A percentile compares a stretch with the other conserved stretches of the same genome.
Evolutionary conservation across 2,797 vertebrate species (phyloP).

Genomic region (Rachycentron canadum): DNA sequence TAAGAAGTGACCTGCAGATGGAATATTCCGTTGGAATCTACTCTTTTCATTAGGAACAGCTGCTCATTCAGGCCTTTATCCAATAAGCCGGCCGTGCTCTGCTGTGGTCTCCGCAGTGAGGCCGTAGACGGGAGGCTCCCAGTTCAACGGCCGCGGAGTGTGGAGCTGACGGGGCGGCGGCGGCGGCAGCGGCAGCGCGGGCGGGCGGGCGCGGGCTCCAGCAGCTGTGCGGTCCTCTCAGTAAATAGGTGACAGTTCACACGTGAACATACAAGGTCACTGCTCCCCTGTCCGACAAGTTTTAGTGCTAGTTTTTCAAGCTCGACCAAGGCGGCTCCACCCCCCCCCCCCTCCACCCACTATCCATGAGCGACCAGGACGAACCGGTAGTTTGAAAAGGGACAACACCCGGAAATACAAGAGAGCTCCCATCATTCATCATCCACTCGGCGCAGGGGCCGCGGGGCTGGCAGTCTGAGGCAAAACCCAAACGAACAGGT

Average conservation of each 20-base stretch:
- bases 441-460: not conserved
- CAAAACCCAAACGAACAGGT: not conserved
- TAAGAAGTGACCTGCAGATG: too few species aligned
- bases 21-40: too few species aligned
- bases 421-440: not conserved
- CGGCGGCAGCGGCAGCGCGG: too few species aligned
- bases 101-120: too few species aligned
- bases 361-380: accelerated
- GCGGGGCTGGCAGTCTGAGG: not conserved
- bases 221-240: not conserved
- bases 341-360: too few species aligned
- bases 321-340: not conserved
- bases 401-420: conserved; percentile 31
- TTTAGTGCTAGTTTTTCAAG: conserved; percentile 54
- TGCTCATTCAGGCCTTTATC: too few species aligned
- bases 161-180: too few species aligned
- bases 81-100: too few species aligned
- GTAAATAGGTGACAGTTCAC: not conserved
- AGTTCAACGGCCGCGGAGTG: too few species aligned
- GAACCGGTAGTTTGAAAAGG: not conserved
- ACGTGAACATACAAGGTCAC: not conserved
- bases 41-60: too few species aligned
- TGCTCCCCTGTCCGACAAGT: conserved; percentile 23
- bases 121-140: too few species aligned
- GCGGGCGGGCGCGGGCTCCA: too few species aligned